Percentiles rank a stretch among this genome's conserved stretches.
These are phyloP conservation scores for Heliconius sara DNA, from an alignment of 2,888 invertebrate species.

Conservation along the genomic window DNA sequence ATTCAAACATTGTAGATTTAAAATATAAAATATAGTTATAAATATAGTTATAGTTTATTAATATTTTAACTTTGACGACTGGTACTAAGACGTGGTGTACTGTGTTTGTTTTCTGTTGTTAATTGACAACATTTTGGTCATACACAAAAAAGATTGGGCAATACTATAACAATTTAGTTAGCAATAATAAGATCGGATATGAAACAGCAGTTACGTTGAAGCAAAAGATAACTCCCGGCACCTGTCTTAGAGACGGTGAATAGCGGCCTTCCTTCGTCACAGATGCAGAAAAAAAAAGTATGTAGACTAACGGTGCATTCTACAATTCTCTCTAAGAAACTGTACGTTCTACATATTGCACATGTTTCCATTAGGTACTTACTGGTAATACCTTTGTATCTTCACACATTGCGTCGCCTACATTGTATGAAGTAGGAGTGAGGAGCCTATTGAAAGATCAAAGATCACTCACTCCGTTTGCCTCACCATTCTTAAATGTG, in stretches of 20 bases:
- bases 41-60: too few relatives aligned
- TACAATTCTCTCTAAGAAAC: conserved; percentile 49
- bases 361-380: neutral
- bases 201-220: neutral
- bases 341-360: conserved; percentile 31
- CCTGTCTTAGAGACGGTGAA: conserved; percentile 66
- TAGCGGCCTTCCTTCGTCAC: conserved; percentile 69
- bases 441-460: neutral
- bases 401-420: neutral
- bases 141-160: too few relatives aligned
- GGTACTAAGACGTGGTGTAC: too few relatives aligned
- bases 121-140: neutral
- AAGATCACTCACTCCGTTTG: neutral
- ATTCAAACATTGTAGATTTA: too few relatives aligned
- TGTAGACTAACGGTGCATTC: conserved; percentile 59
- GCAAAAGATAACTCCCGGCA: conserved; percentile 61
- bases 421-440: neutral
- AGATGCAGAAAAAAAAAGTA: conserved; percentile 65
- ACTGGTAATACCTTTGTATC: neutral
- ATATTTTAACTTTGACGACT: too few relatives aligned
- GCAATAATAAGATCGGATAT: neutral
- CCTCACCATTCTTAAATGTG: neutral
- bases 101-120: neutral
- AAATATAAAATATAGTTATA: too few relatives aligned
- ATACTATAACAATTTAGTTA: too few relatives aligned